Base-by-base conservation (phyloP, 2,797 vertebrate genomes). In the Antennarius maculatus region DNA sequence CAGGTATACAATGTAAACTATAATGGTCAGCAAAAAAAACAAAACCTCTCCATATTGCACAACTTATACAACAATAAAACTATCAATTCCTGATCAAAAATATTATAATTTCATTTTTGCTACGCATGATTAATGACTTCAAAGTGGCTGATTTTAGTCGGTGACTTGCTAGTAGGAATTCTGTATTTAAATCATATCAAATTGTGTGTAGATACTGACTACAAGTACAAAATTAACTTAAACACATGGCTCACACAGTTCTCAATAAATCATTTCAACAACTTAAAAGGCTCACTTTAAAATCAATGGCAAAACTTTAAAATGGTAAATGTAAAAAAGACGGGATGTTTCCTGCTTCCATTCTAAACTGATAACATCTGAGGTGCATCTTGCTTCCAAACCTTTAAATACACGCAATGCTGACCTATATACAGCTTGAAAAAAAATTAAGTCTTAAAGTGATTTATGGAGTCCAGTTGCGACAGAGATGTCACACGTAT, bases 401-500 rank as follows among this genome's bases (percentile, higher is more conserved):
- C 65, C 71, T 58, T 83, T 74, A 80, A 81, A 87, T 74, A 81
- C 69, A 84, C 89, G 89, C 88, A 80, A 79, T 81, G 81, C 73
- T 85, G 71, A 86, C 59, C 82, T 93, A 93, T 94, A 91, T 94
- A 93, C 92, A 92, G 81, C 67, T 83, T 72, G 77, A 80, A 61
- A 80, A 61, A 77, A 78, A 84, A 86, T 85, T 66, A 70, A 71
- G 51, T 86, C 77, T 79, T 74, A 68, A 83, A 83, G 76, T 74
- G 69, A 81, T 77, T 64, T 71, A 73, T 84, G 85, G 69, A 86
- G 81, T 88, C 83, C 81, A 79, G 77, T 60, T 77, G 81, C 84
- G 74, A 83, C 76, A 58, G 75, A 86, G 62, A 82, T 5, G 69
- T 84, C 79, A 83, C 81, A 48, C 54, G 56, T 74, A 60, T 83